phyloP scores from a whole-genome alignment of 30 jellyfish, hydroid and myxozoan species.

The Turritopsis rubra region DNA sequence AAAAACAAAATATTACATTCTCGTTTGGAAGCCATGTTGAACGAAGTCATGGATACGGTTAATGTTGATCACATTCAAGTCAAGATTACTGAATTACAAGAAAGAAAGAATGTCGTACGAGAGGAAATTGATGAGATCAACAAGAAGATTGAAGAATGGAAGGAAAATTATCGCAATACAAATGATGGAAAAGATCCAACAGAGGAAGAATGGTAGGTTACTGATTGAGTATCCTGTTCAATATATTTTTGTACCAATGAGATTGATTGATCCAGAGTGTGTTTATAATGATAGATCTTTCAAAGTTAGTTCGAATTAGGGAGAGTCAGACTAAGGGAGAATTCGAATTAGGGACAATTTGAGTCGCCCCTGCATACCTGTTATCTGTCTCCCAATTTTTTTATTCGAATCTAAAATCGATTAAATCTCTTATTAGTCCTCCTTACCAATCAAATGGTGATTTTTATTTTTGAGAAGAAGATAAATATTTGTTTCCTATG shows the following conservation, averaged over 20 bases:
- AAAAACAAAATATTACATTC: conserved; percentile 19
- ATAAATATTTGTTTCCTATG: not conserved
- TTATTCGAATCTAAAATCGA: no score
- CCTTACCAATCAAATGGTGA: no score
- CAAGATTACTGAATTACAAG: conserved; percentile 15
- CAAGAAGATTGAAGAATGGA: conserved; percentile 48
- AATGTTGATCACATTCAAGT: not conserved
- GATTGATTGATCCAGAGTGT: not conserved
- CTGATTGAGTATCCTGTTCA: not conserved
- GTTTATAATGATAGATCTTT: no score
- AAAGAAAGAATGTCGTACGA: conserved; percentile 31
- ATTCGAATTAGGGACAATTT: no score
- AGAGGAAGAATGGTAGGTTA: conserved; percentile 63
- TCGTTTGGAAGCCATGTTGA: conserved; percentile 24
- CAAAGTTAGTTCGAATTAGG: no score
- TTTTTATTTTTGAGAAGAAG: no score
- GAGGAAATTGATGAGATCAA: conserved; percentile 43
- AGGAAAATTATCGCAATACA: conserved; percentile 37
- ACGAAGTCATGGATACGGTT: conserved; percentile 8
- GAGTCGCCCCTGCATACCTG: no score
- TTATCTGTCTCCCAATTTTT: no score
- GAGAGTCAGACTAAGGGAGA: no score
- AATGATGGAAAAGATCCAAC: conserved; percentile 66
- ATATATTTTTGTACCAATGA: conserved; percentile 1
- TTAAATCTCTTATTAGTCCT: no score